Evolutionary conservation across 1,140 invertebrate species (phyloP), one percentile per base, ranked within the genome.

Genomic region (Branchinecta lindahli): DNA sequence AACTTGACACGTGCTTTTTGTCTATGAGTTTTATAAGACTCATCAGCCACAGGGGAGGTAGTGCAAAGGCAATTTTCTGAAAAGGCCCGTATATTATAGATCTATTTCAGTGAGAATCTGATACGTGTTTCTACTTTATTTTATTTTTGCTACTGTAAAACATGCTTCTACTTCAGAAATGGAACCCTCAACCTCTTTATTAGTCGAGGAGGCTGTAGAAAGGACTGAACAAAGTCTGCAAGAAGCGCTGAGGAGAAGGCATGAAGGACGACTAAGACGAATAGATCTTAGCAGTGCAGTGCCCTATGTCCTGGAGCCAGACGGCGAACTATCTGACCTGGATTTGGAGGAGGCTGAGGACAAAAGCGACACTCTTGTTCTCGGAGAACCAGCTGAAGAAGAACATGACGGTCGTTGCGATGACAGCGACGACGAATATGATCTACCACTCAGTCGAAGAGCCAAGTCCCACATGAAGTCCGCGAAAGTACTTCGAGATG

Each of bases 121-220:
- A 9, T 52, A 52, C n/a, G 47, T 52, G 47, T 9, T 52, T 52
- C 9, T 52, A 52, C n/a, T 52, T 52, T 9, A 9, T 52, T 52
- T 52, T 52, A 52, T 52, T 52, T 52, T 52, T 52, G 47, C n/a
- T 52, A 52, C 47, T 52, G 47, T 52, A 52, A 52, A 52, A 52
- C 9, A 52, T 52, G n/a, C 9, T 9, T 52, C n/a, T 52, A 52
- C 47, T 52, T n/a, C 47, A 52, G 9, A 52, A 9, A 52, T 52
- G 9, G 47, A 52, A n/a, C 9, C 47, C 9, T 52, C 47, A 52
- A 52, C 47, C n/a, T 9, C 47, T 52, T 9, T 52, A 52, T 52
- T n/a, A n/a, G n/a, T n/a, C n/a, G n/a, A n/a, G n/a, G n/a, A n/a
- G n/a, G n/a, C n/a, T n/a, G n/a, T n/a, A n/a, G 47, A 52, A 52